These are phyloP conservation scores for Lepeophtheirus salmonis DNA, from an alignment of 1,140 invertebrate species.

Conservation along the genomic window DNA sequence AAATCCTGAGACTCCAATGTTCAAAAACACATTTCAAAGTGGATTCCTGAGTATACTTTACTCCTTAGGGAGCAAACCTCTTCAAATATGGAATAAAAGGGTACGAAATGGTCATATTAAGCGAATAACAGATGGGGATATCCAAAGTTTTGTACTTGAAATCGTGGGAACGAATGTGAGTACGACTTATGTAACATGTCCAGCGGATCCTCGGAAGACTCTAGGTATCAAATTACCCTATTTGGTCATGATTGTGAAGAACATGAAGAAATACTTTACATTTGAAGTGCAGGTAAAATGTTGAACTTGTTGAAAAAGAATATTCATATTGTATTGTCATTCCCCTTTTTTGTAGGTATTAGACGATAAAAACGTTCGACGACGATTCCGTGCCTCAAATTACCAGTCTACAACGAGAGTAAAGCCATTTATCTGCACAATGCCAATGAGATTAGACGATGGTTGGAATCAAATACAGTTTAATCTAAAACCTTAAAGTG, in stretches of 20 bases:
- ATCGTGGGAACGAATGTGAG: slow-evolving; percentile 96
- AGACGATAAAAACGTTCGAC: slow-evolving; percentile 47
- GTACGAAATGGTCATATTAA: slow-evolving; percentile 96
- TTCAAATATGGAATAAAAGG: slow-evolving; percentile 99
- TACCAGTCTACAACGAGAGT: slow-evolving; percentile 49
- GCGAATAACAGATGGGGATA: slow-evolving; percentile 96
- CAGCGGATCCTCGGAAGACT: slow-evolving; percentile 90
- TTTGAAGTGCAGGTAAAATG: slow-evolving; percentile 94
- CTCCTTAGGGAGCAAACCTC: slow-evolving; percentile 93
- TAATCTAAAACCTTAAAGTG: too few relatives aligned
- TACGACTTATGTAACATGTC: slow-evolving; percentile 95
- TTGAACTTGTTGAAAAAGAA: too few relatives aligned
- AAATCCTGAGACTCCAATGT: too few relatives aligned
- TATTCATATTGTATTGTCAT: too few relatives aligned
- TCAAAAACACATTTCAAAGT: slow-evolving; percentile 98
- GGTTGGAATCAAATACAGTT: slow-evolving; percentile 96
- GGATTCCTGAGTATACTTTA: slow-evolving; percentile 97
- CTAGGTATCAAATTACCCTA: slow-evolving; percentile 96
- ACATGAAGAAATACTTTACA: slow-evolving; percentile 98
- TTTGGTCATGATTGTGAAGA: slow-evolving; percentile 98
- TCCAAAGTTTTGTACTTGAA: slow-evolving; percentile 94
- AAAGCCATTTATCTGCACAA: slow-evolving; percentile 54
- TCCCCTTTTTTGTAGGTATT: slow-evolving; percentile 29
- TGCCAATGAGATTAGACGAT: slow-evolving; percentile 50
- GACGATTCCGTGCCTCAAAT: slow-evolving; percentile 46